Base-by-base conservation (phyloP, 2,888 invertebrate genomes). In the Epinotia bilunana region DNA sequence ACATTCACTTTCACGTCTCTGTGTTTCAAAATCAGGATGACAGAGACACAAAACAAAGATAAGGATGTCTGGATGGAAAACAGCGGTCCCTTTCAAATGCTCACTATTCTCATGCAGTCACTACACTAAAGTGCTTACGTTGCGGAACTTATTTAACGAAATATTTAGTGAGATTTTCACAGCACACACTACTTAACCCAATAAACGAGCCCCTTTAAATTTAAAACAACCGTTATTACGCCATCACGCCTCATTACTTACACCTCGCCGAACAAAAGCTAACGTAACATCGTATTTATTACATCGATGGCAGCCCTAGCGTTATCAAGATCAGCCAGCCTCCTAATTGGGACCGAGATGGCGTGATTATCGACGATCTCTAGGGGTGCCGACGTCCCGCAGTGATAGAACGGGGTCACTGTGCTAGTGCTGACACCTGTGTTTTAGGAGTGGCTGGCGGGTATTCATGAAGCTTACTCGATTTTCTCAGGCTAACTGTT, bases 281-380 rank as follows among this genome's bases (percentile, higher is more conserved):
- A 77, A 77, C 77, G 78, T 80, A 83, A 82, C 78, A 72, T 76
- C 69, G 33, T 78, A 78, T 77, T 80, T 77, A 77, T 81, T 78
- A 76, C 77, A 77, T 77, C 78, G 78, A 77, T 72, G 72, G 67
- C 76, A 77, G 72, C 74, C 74, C 67, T 72, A 65, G 68, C 78
- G 80, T 85, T 87, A 89, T 89, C 86, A 77, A 79, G 86, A 89
- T 88, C 85, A 85, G 78, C 74, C 84, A 84, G 84, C 83, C 85
- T 89, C 89, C 87, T 87, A 90, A 91, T 88, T 89, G 85, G 84
- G 80, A 84, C 78, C 77, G 83, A 89, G 88, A 90, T 89, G 87
- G 80, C 80, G 83, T 88, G 89, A 91, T 90, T 90, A 88, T 83
- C 81, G 83, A 80, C 83, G 82, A 84, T 84, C 79, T 82, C 79